Evolutionary conservation across 1,140 invertebrate species (phyloP).

Genomic region (Euwallacea similis): DNA sequence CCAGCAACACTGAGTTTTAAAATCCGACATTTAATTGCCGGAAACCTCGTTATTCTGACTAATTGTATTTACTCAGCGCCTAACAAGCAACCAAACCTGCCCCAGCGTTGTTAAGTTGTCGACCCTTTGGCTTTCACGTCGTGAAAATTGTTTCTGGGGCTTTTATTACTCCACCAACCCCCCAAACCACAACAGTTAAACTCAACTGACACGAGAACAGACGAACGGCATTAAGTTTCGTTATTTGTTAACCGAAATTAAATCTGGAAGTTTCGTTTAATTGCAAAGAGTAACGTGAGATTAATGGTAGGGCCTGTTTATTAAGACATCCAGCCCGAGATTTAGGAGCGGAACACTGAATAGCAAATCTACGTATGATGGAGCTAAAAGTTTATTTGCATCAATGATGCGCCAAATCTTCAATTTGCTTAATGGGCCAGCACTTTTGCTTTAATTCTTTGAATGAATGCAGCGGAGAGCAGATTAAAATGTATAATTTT

Average conservation of each 20-base stretch:
- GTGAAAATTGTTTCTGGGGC: conserved; percentile 23
- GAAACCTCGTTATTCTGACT: conserved; percentile 8
- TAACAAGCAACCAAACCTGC: conserved; percentile 17
- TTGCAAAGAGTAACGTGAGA: conserved; percentile 1
- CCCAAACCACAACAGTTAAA: conserved; percentile 9
- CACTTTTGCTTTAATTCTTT: too few relatives aligned
- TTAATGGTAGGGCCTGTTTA: background rate
- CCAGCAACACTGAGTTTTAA: too few relatives aligned
- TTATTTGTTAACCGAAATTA: conserved; percentile 20
- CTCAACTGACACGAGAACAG: conserved; percentile 17
- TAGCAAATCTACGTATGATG: background rate
- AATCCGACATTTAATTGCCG: too few relatives aligned
- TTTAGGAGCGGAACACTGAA: background rate
- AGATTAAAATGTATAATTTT: too few relatives aligned
- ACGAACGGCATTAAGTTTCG: conserved; percentile 8
- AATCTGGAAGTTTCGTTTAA: conserved; percentile 16
- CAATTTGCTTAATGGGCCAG: too few relatives aligned
- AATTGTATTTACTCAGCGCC: conserved; percentile 15
- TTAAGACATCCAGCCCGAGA: background rate
- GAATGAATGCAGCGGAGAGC: too few relatives aligned
- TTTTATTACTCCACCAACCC: conserved; percentile 16
- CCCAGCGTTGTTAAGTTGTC: conserved; percentile 11
- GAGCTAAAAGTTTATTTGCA: too few relatives aligned
- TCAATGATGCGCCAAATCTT: too few relatives aligned
- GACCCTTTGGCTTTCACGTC: conserved; percentile 11